phyloP scores from a whole-genome alignment of 2,888 invertebrate species.

The Cordylochernes scorpioides region DNA sequence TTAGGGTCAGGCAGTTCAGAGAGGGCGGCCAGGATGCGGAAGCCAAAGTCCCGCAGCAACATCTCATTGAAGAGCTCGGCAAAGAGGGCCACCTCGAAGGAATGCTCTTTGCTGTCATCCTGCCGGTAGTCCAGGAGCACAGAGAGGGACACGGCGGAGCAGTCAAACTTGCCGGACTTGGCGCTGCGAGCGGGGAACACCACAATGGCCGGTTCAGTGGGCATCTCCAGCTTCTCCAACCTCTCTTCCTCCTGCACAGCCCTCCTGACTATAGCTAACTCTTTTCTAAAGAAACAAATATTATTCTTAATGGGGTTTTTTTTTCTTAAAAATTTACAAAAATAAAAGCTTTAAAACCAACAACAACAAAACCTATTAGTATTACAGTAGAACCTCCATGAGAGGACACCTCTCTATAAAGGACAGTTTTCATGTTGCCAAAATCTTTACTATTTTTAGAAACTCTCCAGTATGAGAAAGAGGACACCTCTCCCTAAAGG shows the following conservation, averaged over 20 bases:
- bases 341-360: too few relatives aligned
- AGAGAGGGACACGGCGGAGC: slow-evolving; percentile 59
- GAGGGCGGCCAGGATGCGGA: slow-evolving; percentile 57
- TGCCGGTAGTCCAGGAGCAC: slow-evolving; percentile 62
- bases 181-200: slow-evolving; percentile 60
- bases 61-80: slow-evolving; percentile 89
- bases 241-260: slow-evolving; percentile 35
- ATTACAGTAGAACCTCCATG: too few relatives aligned
- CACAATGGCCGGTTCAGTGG: slow-evolving; percentile 45
- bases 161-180: slow-evolving; percentile 77
- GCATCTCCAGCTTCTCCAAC: slow-evolving; percentile 19
- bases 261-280: slow-evolving; percentile 26
- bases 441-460: too few relatives aligned
- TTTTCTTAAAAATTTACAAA: too few relatives aligned
- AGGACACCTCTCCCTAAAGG: too few relatives aligned
- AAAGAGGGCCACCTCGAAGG: slow-evolving; percentile 44
- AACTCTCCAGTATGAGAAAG: too few relatives aligned
- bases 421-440: too few relatives aligned
- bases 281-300: slow-evolving; percentile 13
- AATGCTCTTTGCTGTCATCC: slow-evolving; percentile 56
- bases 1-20: slow-evolving; percentile 31
- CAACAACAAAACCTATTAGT: too few relatives aligned
- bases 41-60: slow-evolving; percentile 82
- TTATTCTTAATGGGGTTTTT: too few relatives aligned
- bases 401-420: too few relatives aligned